A percentile compares a stretch with the other conserved stretches of the same genome.
Conservation (phyloP, 2,888 invertebrate genomes). For the Andrena bicolor region DNA sequence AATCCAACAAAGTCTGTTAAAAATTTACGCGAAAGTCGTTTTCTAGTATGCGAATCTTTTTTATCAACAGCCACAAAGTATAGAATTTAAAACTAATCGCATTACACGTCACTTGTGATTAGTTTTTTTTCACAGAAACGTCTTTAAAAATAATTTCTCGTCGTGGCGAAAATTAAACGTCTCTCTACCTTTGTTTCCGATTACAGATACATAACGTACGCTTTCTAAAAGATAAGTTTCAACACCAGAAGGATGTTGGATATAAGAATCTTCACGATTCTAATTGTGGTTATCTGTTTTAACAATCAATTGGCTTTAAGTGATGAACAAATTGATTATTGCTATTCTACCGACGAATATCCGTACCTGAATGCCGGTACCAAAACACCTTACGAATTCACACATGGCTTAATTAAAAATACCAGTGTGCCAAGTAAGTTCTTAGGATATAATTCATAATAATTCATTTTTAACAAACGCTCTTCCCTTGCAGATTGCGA, state of each 20-base stretch:
- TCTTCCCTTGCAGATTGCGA: conserved; percentile 86
- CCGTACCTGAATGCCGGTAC: conserved; percentile 90
- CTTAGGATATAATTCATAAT: background rate
- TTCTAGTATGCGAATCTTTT: too few species aligned
- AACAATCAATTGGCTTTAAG: conserved; percentile 5
- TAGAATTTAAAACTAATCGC: background rate
- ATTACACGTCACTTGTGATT: background rate
- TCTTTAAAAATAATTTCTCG: background rate
- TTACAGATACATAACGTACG: background rate
- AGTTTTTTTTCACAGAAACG: background rate
- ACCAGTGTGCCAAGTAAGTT: conserved; percentile 39
- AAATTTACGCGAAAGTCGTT: too few species aligned
- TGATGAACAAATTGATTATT: conserved; percentile 83
- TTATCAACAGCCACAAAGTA: background rate
- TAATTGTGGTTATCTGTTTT: conserved; percentile 4
- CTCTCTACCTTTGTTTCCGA: background rate
- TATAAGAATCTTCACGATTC: conserved; percentile 25
- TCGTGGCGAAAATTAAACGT: background rate
- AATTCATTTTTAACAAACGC: background rate
- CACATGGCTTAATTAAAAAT: conserved; percentile 83
- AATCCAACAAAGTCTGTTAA: too few species aligned
- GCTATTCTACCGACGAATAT: conserved; percentile 87
- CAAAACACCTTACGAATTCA: conserved; percentile 91
- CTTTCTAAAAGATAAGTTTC: background rate
- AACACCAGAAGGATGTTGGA: conserved; percentile 7